Percentiles rank a stretch among this genome's conserved stretches.
These are phyloP conservation scores for Phaedon cochleariae DNA, from an alignment of 2,888 invertebrate species.

Conservation along the genomic window DNA sequence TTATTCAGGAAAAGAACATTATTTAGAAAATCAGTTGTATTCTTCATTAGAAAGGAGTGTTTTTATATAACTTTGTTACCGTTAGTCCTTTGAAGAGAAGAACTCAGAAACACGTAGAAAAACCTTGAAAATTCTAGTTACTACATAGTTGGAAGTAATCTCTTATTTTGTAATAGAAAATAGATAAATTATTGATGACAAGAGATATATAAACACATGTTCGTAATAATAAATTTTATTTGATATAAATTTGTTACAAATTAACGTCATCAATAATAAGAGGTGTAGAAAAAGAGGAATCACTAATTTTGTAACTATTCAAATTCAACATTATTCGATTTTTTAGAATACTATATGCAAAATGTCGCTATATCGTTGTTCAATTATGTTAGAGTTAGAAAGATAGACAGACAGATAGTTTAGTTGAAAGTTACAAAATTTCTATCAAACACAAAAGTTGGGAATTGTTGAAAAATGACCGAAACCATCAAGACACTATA, in stretches of 20 bases:
- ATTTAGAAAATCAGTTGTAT: no score
- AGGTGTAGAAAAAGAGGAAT: constrained; percentile 42
- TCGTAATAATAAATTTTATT: constrained; percentile 35
- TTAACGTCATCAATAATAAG: constrained; percentile 33
- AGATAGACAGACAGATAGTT: constrained; percentile 20
- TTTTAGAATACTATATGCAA: constrained; percentile 23
- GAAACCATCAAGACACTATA: background rate
- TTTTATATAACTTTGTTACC: no score
- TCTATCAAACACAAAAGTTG: constrained; percentile 15
- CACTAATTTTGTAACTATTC: constrained; percentile 40
- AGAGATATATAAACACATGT: constrained; percentile 13
- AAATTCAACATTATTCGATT: constrained; percentile 24
- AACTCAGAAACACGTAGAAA: no score
- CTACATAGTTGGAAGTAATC: no score
- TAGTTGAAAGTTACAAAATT: constrained; percentile 40
- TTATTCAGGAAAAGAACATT: no score
- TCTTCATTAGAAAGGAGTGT: no score
- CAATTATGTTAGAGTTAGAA: constrained; percentile 17
- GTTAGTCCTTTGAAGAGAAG: no score
- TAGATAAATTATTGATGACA: background rate
- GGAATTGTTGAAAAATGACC: background rate
- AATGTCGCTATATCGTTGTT: constrained; percentile 35
- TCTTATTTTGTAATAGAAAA: no score
- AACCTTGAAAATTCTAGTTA: no score
- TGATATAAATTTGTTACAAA: constrained; percentile 36